Percentiles rank a stretch among this genome's conserved stretches.
phyloP scores from a whole-genome alignment of 2,113 vertebrate genomes.

The Lepus europaeus region DNA sequence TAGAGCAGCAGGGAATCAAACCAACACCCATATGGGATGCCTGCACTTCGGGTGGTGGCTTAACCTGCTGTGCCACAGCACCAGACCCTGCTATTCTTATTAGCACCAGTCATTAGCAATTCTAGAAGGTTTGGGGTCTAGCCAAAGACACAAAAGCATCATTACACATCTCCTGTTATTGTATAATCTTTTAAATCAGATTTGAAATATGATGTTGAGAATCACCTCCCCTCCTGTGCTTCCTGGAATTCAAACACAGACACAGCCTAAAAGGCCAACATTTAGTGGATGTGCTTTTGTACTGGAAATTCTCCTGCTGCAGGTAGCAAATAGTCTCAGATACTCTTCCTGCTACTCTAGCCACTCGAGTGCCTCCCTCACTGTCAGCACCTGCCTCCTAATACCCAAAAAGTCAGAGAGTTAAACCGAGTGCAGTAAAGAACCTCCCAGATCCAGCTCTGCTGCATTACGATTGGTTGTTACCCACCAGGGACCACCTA shows the following conservation, averaged over 20 bases:
- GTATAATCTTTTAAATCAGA: background rate
- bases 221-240: background rate
- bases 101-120: background rate
- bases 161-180: background rate
- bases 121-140: background rate
- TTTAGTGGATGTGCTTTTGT: background rate
- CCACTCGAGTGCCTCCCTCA: background rate
- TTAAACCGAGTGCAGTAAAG: background rate
- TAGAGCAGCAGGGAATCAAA: too few relatives aligned
- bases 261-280: background rate
- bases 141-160: background rate
- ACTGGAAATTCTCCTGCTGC: background rate
- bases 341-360: background rate
- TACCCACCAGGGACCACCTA: background rate
- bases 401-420: background rate
- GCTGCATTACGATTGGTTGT: background rate
- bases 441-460: background rate
- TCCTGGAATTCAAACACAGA: background rate
- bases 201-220: background rate
- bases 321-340: background rate
- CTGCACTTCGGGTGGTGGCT: too few relatives aligned
- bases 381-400: too few relatives aligned
- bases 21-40: too few relatives aligned
- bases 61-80: too few relatives aligned
- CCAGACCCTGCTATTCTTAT: background rate